Conservation (phyloP, 2,888 invertebrate genomes). For the Lasioglossum malachurum region DNA sequence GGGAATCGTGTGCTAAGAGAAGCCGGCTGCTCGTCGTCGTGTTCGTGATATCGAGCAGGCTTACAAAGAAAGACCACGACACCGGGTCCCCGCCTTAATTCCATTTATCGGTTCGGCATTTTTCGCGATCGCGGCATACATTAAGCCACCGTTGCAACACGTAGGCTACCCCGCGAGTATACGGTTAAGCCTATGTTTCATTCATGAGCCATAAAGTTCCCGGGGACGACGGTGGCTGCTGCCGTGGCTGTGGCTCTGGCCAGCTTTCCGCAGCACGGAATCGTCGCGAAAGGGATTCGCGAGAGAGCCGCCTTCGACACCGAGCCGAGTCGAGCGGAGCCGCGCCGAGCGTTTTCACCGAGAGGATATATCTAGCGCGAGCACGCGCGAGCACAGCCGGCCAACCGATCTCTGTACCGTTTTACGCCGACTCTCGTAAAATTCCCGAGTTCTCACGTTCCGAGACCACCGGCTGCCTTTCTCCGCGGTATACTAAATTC, state of each 20-base stretch:
- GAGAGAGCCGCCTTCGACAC: constrained; percentile 18
- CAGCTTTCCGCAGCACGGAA: constrained; percentile 43
- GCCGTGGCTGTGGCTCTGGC: constrained; percentile 21
- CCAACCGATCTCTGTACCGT: constrained; percentile 10
- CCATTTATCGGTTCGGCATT: constrained; percentile 75
- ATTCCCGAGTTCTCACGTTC: constrained; percentile 40
- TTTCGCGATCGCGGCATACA: constrained; percentile 77
- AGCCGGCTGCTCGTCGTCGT: constrained; percentile 20
- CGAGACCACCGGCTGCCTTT: neutral
- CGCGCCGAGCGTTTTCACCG: constrained; percentile 36
- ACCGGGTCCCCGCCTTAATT: constrained; percentile 71
- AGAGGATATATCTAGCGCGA: neutral
- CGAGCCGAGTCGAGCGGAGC: constrained; percentile 17
- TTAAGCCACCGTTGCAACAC: constrained; percentile 76
- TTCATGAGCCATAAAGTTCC: constrained; percentile 83
- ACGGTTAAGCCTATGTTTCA: constrained; percentile 81
- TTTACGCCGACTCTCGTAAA: neutral
- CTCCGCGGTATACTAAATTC: neutral
- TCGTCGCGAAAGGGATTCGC: constrained; percentile 28
- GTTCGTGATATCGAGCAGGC: constrained; percentile 42
- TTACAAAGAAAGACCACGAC: constrained; percentile 54
- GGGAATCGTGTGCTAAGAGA: neutral
- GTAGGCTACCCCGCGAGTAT: constrained; percentile 72
- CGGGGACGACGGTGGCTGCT: constrained; percentile 58
- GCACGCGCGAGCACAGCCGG: constrained; percentile 14